A percentile compares a stretch with the other conserved stretches of the same genome.
phyloP scores from a whole-genome alignment of 2,113 vertebrate species.

The Origma solitaria region DNA sequence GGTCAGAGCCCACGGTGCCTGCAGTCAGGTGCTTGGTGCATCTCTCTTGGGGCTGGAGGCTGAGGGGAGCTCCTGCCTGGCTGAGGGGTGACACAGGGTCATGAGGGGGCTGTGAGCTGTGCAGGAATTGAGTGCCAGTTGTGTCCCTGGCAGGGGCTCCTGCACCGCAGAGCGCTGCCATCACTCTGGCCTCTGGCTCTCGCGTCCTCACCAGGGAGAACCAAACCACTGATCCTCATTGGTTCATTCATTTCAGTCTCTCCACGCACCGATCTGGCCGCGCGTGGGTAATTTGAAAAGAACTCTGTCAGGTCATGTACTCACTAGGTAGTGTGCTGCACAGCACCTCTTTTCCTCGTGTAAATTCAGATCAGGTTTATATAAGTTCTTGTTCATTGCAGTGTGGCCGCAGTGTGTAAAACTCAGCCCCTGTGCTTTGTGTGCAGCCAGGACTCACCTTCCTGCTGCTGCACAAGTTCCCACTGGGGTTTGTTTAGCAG shows the following conservation, averaged over 20 bases:
- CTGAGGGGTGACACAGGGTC: not conserved
- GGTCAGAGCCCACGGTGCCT: not conserved
- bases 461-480: not conserved
- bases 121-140: not conserved
- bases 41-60: not conserved
- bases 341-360: rapidly evolving
- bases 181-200: not conserved
- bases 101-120: too few species aligned
- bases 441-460: rapidly evolving
- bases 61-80: not conserved
- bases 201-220: rapidly evolving
- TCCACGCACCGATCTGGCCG: rapidly evolving
- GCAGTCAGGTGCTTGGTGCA: not conserved
- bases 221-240: rapidly evolving
- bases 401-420: not conserved
- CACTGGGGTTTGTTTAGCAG: not conserved
- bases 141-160: not conserved
- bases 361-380: not conserved
- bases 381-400: not conserved
- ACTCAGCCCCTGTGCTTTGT: rapidly evolving
- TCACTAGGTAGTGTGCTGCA: not conserved
- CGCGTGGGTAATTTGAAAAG: not conserved
- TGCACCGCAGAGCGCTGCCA: not conserved
- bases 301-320: not conserved
- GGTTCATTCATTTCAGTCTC: not conserved